A percentile compares a stretch with the other conserved stretches of the same genome.
Evolutionary conservation across 2,113 vertebrate species (phyloP).

Genomic region (Salvelinus fontinalis): DNA sequence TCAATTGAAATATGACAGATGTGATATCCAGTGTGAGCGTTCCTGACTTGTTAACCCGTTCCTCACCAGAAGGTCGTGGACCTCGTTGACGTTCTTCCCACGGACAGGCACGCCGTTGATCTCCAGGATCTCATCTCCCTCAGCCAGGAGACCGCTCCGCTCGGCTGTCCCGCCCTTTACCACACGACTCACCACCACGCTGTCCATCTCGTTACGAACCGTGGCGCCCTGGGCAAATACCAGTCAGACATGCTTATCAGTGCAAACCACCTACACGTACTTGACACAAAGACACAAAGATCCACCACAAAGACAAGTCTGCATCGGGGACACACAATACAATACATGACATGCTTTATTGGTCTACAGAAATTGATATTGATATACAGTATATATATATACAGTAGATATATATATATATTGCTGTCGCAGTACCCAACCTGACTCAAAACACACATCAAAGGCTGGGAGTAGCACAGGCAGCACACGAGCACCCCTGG

Average conservation of each 20-base stretch:
- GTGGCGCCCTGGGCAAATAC: slow-evolving; percentile 83
- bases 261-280: background rate
- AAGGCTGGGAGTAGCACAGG: too few relatives aligned
- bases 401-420: too few relatives aligned
- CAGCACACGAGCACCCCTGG: too few relatives aligned
- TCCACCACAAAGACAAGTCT: background rate
- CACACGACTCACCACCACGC: slow-evolving; percentile 93
- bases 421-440: too few relatives aligned
- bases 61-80: slow-evolving; percentile 92
- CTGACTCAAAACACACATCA: too few relatives aligned
- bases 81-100: slow-evolving; percentile 94
- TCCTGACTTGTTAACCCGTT: too few relatives aligned
- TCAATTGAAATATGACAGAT: slow-evolving; percentile 4
- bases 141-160: slow-evolving; percentile 88
- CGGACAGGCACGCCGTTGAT: slow-evolving; percentile 91
- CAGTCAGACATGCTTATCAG: background rate
- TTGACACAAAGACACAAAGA: background rate
- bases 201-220: slow-evolving; percentile 92
- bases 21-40: background rate
- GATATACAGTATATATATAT: too few relatives aligned
- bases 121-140: slow-evolving; percentile 95
- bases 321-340: too few relatives aligned
- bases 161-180: slow-evolving; percentile 93
- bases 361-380: too few relatives aligned
- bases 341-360: too few relatives aligned